A percentile compares a stretch with the other conserved stretches of the same genome.
phyloP scores from a whole-genome alignment of 2,113 vertebrate genomes.

The Periophthalmus modestus region DNA sequence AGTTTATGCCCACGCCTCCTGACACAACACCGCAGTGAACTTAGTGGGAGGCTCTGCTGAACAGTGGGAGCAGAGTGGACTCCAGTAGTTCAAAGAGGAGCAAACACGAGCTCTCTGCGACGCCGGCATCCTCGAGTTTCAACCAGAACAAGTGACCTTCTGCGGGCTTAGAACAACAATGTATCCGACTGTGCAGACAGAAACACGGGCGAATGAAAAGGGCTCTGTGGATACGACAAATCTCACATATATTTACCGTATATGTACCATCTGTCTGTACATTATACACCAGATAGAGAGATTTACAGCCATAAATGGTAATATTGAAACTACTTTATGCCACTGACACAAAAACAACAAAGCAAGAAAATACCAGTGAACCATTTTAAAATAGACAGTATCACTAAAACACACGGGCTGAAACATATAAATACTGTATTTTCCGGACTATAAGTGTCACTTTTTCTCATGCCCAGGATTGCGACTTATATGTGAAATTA shows the following conservation, averaged over 20 bases:
- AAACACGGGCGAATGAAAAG: constrained; percentile 14
- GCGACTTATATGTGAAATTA: no score
- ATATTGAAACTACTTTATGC: no score
- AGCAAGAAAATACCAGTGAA: no score
- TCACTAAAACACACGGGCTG: no score
- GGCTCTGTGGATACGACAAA: not conserved
- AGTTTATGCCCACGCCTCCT: constrained; percentile 31
- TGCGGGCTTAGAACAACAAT: constrained; percentile 11
- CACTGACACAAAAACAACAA: no score
- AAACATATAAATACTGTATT: no score
- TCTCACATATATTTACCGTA: not conserved
- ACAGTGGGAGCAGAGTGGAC: constrained; percentile 35
- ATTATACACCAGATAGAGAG: not conserved
- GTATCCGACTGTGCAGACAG: not conserved
- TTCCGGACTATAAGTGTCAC: no score
- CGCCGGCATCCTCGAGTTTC: constrained; percentile 21
- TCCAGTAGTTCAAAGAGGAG: constrained; percentile 31
- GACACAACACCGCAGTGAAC: constrained; percentile 45
- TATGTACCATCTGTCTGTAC: not conserved
- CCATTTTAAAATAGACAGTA: no score
- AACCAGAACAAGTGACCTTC: constrained; percentile 30
- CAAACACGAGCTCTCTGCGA: constrained; percentile 35
- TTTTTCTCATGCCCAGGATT: no score
- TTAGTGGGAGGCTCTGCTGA: constrained; percentile 51
- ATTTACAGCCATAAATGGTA: no score